phyloP scores from a whole-genome alignment of 2,888 invertebrate genomes.

The Ectobius pallidus region DNA sequence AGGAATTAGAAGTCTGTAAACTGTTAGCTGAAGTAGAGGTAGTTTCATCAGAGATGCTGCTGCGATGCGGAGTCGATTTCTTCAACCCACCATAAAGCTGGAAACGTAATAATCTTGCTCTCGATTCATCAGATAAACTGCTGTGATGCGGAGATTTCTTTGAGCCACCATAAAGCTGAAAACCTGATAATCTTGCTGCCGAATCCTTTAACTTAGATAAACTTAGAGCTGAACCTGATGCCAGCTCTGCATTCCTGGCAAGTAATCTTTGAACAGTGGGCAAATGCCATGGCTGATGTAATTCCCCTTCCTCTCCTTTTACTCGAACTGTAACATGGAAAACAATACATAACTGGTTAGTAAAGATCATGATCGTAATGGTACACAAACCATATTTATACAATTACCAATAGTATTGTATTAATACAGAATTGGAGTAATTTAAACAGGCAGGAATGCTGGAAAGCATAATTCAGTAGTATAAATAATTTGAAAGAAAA shows the following conservation, averaged over 20 bases:
- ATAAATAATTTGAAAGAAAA: too few relatives aligned
- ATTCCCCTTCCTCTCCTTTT: too few relatives aligned
- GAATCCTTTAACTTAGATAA: conserved; percentile 2
- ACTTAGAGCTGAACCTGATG: background rate
- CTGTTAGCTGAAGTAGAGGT: background rate
- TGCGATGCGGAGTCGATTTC: background rate
- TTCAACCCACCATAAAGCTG: background rate
- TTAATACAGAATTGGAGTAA: background rate
- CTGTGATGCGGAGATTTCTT: background rate
- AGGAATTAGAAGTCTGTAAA: background rate
- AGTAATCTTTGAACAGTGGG: conserved; percentile 5
- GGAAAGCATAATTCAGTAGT: too few relatives aligned
- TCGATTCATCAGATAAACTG: background rate
- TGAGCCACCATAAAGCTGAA: background rate
- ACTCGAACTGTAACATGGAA: conserved; percentile 3
- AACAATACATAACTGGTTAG: background rate
- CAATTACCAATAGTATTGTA: too few relatives aligned
- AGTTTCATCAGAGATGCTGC: background rate
- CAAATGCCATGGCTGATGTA: conserved; percentile 5
- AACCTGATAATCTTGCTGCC: conserved; percentile 1
- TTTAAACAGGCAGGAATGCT: too few relatives aligned
- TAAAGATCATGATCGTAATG: too few relatives aligned
- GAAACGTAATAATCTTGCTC: background rate
- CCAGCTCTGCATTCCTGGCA: background rate
- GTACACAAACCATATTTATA: too few relatives aligned